These are phyloP conservation scores for Paedocypris sp. DNA, from an alignment of 2,113 vertebrate genomes.

Conservation along the genomic window DNA sequence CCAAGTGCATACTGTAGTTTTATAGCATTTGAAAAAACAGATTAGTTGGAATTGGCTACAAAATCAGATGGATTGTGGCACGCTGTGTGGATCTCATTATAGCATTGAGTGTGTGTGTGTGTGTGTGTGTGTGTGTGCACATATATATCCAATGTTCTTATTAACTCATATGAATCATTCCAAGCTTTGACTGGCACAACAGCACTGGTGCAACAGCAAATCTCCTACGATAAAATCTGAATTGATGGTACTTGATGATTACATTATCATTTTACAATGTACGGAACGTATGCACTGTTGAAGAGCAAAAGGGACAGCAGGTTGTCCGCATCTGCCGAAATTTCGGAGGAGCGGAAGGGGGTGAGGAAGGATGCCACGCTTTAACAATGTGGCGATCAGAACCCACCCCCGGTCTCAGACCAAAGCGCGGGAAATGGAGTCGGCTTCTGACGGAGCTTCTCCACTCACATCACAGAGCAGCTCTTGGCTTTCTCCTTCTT, in stretches of 20 bases:
- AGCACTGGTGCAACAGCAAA: conserved; percentile 7
- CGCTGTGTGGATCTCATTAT: no score
- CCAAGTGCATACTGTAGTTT: conserved; percentile 26
- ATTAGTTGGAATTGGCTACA: no score
- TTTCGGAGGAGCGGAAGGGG: conserved; percentile 52
- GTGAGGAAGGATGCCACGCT: conserved; percentile 60
- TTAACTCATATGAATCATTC: conserved; percentile 20
- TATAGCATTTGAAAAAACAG: no score
- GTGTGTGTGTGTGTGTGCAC: no score
- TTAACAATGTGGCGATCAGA: conserved; percentile 52
- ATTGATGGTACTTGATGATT: conserved; percentile 37
- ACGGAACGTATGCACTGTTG: conserved; percentile 50
- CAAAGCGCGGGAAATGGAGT: conserved; percentile 36
- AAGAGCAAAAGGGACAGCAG: conserved; percentile 56
- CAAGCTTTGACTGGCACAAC: conserved; percentile 11
- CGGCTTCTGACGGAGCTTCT: conserved; percentile 30
- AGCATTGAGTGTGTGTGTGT: no score
- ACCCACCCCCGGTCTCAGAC: conserved; percentile 50
- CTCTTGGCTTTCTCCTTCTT: conserved; percentile 93
- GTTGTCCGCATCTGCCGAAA: conserved; percentile 59
- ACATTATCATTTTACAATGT: conserved; percentile 45
- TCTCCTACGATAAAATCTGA: conserved; percentile 22
- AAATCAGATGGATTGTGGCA: no score
- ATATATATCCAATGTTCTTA: no score
- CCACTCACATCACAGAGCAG: conserved; percentile 88